These are phyloP conservation scores for Diadema setosum DNA, from an alignment of 35 echinoderm and acorn worm genomes.

Conservation along the genomic window DNA sequence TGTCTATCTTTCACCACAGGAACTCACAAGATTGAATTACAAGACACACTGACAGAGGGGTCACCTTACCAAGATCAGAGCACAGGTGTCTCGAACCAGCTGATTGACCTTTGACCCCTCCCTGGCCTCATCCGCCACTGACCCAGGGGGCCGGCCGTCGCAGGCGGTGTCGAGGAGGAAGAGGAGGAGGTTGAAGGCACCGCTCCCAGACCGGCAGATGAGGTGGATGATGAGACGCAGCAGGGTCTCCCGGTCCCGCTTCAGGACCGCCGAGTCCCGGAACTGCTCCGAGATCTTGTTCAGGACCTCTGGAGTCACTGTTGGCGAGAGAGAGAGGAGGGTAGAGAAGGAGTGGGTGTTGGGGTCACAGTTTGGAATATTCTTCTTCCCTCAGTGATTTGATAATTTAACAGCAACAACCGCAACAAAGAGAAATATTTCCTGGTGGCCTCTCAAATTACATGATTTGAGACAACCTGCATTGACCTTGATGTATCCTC, in stretches of 20 bases:
- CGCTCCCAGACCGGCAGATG: slow-evolving; percentile 90
- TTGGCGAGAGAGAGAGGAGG: neutral
- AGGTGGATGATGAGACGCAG: slow-evolving; percentile 89
- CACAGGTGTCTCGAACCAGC: slow-evolving; percentile 73
- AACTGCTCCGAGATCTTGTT: slow-evolving; percentile 80
- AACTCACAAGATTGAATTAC: too few relatives aligned
- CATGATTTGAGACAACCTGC: too few relatives aligned
- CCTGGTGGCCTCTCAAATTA: too few relatives aligned
- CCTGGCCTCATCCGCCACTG: neutral
- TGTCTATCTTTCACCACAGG: too few relatives aligned
- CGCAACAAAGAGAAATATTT: too few relatives aligned
- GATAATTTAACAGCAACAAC: too few relatives aligned
- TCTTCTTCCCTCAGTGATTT: too few relatives aligned
- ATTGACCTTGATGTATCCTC: too few relatives aligned
- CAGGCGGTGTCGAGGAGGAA: slow-evolving; percentile 82
- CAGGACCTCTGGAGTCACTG: slow-evolving; percentile 89
- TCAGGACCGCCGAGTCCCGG: slow-evolving; percentile 63
- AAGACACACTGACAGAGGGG: too few relatives aligned
- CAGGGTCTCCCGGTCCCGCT: slow-evolving; percentile 79
- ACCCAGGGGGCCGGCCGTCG: slow-evolving; percentile 14
- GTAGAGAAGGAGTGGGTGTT: neutral
- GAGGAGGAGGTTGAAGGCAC: slow-evolving; percentile 75
- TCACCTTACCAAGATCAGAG: slow-evolving; percentile 91
- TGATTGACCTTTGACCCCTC: slow-evolving; percentile 35
- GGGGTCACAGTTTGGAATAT: neutral